Evolutionary conservation across 2,888 invertebrate genomes (phyloP).

Genomic region (Chymomyza procnemis): DNA sequence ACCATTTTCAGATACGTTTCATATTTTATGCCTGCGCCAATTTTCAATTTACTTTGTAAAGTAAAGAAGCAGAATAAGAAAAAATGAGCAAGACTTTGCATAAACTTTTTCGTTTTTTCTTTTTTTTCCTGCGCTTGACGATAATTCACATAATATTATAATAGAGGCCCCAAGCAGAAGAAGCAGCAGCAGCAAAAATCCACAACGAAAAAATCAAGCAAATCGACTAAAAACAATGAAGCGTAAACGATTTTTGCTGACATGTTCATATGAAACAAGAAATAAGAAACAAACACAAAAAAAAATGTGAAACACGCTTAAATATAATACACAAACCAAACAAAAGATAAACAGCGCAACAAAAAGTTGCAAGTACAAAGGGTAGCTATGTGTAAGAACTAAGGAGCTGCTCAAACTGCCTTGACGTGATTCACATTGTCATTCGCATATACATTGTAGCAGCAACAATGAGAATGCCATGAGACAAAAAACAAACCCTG

Average conservation of each 20-base stretch:
- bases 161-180: slow-evolving; percentile 28
- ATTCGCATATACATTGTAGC: slow-evolving; percentile 54
- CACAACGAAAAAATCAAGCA: slow-evolving; percentile 39
- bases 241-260: slow-evolving; percentile 70
- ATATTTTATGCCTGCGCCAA: slow-evolving; percentile 29
- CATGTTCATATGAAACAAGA: slow-evolving; percentile 40
- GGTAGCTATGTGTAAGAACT: slow-evolving; percentile 12
- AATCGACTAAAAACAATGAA: slow-evolving; percentile 71
- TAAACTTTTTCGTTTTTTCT: slow-evolving; percentile 10
- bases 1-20: slow-evolving; percentile 19
- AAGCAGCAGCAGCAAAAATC: slow-evolving; percentile 16
- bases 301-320: slow-evolving; percentile 59
- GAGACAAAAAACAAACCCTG: slow-evolving; percentile 14
- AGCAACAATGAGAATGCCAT: slow-evolving; percentile 32
- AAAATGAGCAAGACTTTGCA: slow-evolving; percentile 28
- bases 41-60: slow-evolving; percentile 51
- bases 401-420: slow-evolving; percentile 22
- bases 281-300: slow-evolving; percentile 53
- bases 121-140: neutral
- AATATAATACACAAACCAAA: neutral
- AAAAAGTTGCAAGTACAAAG: slow-evolving; percentile 7
- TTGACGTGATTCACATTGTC: slow-evolving; percentile 60
- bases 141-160: slow-evolving; percentile 23
- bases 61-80: neutral
- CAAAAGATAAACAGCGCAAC: neutral